These are phyloP conservation scores for Hylyphantes graminicola DNA, from an alignment of 1,140 invertebrate genomes.

Conservation along the genomic window DNA sequence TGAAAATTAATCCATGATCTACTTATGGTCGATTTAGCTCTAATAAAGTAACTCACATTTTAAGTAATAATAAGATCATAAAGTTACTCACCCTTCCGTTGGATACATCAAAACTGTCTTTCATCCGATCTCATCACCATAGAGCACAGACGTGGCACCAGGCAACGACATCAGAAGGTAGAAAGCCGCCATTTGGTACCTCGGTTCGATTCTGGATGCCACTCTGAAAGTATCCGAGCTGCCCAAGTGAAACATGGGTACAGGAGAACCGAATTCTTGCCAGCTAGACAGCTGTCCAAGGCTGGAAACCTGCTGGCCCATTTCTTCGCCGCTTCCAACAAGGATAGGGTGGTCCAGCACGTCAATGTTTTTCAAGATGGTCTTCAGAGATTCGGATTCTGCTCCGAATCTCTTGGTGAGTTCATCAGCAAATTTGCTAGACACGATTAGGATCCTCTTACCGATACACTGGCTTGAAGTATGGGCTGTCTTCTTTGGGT, in stretches of 20 bases:
- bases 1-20: no score
- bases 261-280: constrained; percentile 2
- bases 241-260: constrained; percentile 79
- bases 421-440: constrained; percentile 25
- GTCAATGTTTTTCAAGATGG: neutral
- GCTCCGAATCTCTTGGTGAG: neutral
- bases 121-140: constrained; percentile 80
- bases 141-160: constrained; percentile 83
- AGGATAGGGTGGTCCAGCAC: constrained; percentile 39
- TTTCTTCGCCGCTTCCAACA: constrained; percentile 15
- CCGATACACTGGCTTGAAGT: no score
- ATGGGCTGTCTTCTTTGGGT: no score
- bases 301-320: constrained; percentile 63
- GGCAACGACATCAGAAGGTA: constrained; percentile 80
- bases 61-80: neutral
- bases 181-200: constrained; percentile 74
- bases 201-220: constrained; percentile 68
- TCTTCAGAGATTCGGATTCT: no score
- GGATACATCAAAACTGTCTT: constrained; percentile 55
- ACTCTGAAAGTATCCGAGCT: constrained; percentile 73
- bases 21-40: no score
- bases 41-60: neutral
- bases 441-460: constrained; percentile 25
- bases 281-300: constrained; percentile 4
- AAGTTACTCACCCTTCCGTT: constrained; percentile 61